Percentiles rank a stretch among this genome's conserved stretches.
Evolutionary conservation across 2,113 vertebrate species (phyloP).

Genomic region (Chiloscyllium plagiosum): DNA sequence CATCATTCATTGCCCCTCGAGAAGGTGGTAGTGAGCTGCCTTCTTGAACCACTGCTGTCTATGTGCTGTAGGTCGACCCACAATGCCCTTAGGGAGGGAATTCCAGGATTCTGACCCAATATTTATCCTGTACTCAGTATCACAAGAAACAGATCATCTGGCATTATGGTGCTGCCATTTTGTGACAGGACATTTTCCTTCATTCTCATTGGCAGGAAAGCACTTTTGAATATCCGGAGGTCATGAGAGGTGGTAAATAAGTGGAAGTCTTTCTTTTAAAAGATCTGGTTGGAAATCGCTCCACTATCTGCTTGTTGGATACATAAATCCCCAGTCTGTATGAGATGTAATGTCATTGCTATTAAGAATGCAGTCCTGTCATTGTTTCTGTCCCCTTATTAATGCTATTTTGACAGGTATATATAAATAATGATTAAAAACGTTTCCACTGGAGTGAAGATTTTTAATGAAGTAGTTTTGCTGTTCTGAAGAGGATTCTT

Average conservation of each 20-base stretch:
- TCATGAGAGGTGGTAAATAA: neutral
- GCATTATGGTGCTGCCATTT: too few relatives aligned
- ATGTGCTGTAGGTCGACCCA: too few relatives aligned
- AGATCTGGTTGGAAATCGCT: neutral
- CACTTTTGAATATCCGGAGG: neutral
- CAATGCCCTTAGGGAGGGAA: too few relatives aligned
- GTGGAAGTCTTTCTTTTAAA: too few relatives aligned
- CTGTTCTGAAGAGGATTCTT: neutral
- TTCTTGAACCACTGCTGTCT: too few relatives aligned
- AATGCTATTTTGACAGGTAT: neutral
- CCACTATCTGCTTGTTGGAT: neutral
- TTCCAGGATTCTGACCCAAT: too few relatives aligned
- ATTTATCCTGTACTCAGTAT: too few relatives aligned
- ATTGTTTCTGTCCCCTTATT: slow-evolving; percentile 5
- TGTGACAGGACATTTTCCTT: too few relatives aligned
- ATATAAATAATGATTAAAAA: slow-evolving; percentile 16
- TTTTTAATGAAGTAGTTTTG: neutral
- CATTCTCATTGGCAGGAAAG: neutral
- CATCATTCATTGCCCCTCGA: too few relatives aligned
- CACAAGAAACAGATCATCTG: too few relatives aligned
- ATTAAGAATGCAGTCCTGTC: neutral
- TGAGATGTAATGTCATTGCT: neutral
- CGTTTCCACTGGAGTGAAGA: neutral
- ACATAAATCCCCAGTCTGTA: neutral
- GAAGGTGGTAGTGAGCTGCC: too few relatives aligned